Conservation (phyloP, 2,113 vertebrate species). For the Cygnus atratus region DNA sequence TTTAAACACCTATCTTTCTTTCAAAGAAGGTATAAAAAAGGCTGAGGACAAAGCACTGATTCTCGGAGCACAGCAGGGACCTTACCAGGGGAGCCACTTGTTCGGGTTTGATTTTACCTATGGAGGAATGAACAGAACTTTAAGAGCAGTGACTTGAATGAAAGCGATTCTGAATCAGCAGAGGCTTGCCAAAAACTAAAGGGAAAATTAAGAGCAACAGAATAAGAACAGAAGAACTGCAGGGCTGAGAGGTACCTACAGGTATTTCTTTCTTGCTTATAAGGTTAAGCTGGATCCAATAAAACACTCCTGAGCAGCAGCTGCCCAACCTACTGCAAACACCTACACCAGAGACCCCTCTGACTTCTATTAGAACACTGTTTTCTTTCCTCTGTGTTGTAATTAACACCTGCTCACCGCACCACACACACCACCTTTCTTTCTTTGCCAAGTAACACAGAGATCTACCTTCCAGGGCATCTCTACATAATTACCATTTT, state of each 20-base stretch:
- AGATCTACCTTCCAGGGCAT: not conserved
- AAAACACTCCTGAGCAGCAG: not conserved
- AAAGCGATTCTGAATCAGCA: not conserved
- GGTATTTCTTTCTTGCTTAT: not conserved
- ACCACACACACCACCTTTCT: not conserved
- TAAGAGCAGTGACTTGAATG: not conserved
- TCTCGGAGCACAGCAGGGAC: not conserved
- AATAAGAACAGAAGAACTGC: not conserved
- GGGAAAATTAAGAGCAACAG: not conserved
- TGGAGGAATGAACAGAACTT: not conserved
- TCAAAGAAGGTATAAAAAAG: not conserved
- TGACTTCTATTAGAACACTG: not conserved
- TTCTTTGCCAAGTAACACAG: not conserved
- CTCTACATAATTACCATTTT: not conserved
- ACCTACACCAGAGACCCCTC: not conserved
- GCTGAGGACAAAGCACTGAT: not conserved
- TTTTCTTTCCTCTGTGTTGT: not conserved
- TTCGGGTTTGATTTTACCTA: not conserved
- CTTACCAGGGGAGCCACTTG: not conserved
- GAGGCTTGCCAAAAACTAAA: not conserved
- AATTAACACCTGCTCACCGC: not conserved
- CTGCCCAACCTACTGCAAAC: not conserved
- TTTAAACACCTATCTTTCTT: not conserved
- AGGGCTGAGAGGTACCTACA: not conserved
- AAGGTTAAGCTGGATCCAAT: not conserved